Evolutionary conservation across 1,140 invertebrate species (phyloP).

Genomic region (Carposina sasakii): DNA sequence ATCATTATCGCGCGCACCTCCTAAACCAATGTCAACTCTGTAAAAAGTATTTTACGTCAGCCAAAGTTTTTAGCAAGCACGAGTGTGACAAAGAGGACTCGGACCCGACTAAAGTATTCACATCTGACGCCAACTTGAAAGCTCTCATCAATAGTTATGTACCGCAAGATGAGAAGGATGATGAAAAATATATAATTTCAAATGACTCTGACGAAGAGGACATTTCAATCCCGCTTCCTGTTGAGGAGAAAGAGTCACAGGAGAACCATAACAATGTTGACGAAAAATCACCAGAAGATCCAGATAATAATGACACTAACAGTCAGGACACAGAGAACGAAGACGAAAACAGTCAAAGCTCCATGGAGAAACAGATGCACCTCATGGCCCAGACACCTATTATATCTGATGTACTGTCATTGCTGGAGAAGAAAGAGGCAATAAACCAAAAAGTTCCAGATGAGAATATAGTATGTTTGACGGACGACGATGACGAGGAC

Average conservation of each 20-base stretch:
- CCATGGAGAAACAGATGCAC: neutral
- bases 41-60: slow-evolving; percentile 61
- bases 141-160: slow-evolving; percentile 49
- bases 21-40: slow-evolving; percentile 56
- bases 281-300: slow-evolving; percentile 11
- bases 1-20: slow-evolving; percentile 65
- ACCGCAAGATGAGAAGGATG: slow-evolving; percentile 55
- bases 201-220: slow-evolving; percentile 38
- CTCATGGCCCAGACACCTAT: slow-evolving; percentile 49
- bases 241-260: slow-evolving; percentile 10
- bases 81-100: slow-evolving; percentile 57
- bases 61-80: slow-evolving; percentile 49
- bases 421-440: slow-evolving; percentile 37
- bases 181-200: slow-evolving; percentile 57
- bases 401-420: slow-evolving; percentile 59
- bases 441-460: slow-evolving; percentile 10
- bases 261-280: slow-evolving; percentile 10
- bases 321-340: slow-evolving; percentile 37
- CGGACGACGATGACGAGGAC: slow-evolving; percentile 44
- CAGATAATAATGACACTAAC: slow-evolving; percentile 29
- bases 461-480: slow-evolving; percentile 32
- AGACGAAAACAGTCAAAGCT: slow-evolving; percentile 25
- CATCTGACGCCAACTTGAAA: slow-evolving; percentile 43
- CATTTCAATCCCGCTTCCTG: no score
- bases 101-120: slow-evolving; percentile 56